These are phyloP conservation scores for Corythaixoides concolor DNA, from an alignment of 2,113 vertebrate genomes.

Conservation along the genomic window DNA sequence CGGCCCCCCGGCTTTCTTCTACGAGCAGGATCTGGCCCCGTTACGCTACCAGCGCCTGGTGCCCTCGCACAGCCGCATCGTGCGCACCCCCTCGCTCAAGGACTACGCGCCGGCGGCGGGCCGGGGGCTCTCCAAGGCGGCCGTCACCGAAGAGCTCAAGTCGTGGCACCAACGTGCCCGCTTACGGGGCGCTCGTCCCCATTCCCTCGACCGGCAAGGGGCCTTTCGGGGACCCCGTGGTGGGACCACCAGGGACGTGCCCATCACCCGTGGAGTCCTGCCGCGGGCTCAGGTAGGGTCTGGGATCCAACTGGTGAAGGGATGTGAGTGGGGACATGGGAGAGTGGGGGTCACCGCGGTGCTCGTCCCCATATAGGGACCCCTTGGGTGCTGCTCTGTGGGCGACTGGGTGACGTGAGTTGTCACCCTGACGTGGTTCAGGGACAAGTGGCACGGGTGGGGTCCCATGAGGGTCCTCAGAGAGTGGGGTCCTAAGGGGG, in stretches of 20 bases:
- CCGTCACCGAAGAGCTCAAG: conserved; percentile 12
- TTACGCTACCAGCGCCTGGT: conserved; percentile 53
- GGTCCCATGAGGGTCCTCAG: neutral
- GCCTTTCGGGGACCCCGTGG: neutral
- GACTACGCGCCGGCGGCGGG: neutral
- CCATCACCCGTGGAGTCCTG: neutral
- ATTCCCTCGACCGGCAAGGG: conserved; percentile 14
- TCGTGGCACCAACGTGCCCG: conserved; percentile 22
- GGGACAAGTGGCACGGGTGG: neutral
- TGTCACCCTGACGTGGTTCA: neutral
- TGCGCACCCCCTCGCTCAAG: conserved; percentile 50
- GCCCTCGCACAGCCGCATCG: conserved; percentile 48
- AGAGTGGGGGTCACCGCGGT: accelerated
- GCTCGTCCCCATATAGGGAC: neutral
- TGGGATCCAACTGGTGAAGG: accelerated
- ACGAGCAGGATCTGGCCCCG: conserved; percentile 37
- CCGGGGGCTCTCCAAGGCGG: neutral
- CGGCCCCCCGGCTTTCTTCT: neutral
- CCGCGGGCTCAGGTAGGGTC: neutral
- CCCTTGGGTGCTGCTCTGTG: neutral
- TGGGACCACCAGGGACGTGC: neutral
- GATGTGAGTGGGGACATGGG: neutral
- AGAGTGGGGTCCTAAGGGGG: neutral
- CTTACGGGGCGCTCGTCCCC: conserved; percentile 24
- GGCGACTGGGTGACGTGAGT: neutral